Percentiles rank a stretch among this genome's conserved stretches.
These are phyloP conservation scores for Drosophila monieri DNA, from an alignment of 2,888 invertebrate species.

Conservation along the genomic window DNA sequence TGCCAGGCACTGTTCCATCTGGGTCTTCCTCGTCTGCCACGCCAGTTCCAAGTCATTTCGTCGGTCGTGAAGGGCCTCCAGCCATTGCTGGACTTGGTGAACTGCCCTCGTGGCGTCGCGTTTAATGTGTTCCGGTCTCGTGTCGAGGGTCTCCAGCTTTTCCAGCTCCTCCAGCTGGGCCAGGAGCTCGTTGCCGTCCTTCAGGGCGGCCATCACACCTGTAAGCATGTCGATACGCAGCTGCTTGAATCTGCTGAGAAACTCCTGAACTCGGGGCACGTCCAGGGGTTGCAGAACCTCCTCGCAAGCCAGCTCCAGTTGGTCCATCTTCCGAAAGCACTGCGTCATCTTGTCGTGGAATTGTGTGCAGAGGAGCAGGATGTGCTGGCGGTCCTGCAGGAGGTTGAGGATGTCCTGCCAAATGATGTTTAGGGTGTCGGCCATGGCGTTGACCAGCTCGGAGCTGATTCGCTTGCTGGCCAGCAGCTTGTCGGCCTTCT, in stretches of 20 bases:
- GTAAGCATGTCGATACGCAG: conserved; percentile 89
- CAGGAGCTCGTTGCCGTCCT: conserved; percentile 90
- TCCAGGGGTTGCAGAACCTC: conserved; percentile 89
- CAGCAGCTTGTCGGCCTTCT: conserved; percentile 93
- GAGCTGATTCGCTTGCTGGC: conserved; percentile 90
- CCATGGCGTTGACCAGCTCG: conserved; percentile 95
- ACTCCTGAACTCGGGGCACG: conserved; percentile 88
- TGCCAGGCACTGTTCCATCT: conserved; percentile 91
- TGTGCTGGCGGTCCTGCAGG: conserved; percentile 90
- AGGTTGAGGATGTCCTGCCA: conserved; percentile 94
- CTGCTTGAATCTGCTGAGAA: conserved; percentile 89
- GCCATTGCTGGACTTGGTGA: conserved; percentile 89
- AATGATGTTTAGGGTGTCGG: conserved; percentile 89
- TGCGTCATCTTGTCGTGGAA: conserved; percentile 90
- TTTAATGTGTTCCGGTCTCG: conserved; percentile 87
- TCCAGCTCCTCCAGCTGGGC: conserved; percentile 90
- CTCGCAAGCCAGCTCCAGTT: conserved; percentile 88
- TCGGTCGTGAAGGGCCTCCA: conserved; percentile 90
- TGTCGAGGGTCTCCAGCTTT: conserved; percentile 90
- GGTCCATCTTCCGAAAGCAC: conserved; percentile 88
- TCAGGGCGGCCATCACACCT: conserved; percentile 91
- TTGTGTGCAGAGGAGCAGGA: conserved; percentile 90
- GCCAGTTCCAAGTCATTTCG: conserved; percentile 89
- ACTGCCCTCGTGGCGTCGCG: conserved; percentile 85
- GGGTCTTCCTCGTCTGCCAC: conserved; percentile 88